phyloP scores from a whole-genome alignment of 2,797 vertebrate genomes.

The Phaenicophaeus curvirostris region DNA sequence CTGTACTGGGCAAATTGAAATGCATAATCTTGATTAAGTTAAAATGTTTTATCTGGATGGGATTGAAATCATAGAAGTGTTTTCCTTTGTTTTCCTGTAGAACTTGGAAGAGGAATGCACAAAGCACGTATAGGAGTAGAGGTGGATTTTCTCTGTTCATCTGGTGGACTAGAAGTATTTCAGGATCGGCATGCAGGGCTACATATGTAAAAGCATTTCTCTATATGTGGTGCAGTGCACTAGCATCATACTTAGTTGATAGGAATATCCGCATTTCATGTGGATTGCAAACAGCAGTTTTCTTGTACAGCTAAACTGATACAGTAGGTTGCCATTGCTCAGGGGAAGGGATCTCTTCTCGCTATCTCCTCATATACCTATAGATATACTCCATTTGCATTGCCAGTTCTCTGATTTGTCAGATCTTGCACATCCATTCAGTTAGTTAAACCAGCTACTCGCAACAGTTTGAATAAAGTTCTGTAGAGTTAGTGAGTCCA shows the following conservation, averaged over 20 bases:
- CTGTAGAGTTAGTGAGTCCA: not conserved
- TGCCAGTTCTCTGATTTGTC: not conserved
- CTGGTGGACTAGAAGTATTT: not conserved
- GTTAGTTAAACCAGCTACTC: not conserved
- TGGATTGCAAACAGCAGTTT: not conserved
- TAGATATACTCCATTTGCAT: not conserved
- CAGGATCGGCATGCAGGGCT: not conserved
- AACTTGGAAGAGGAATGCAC: not conserved
- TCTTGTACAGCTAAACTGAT: not conserved
- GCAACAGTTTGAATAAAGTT: not conserved
- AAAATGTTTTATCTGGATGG: not conserved
- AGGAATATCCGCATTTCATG: not conserved
- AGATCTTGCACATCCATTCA: not conserved
- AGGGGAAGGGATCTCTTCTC: not conserved
- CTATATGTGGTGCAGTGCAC: not conserved
- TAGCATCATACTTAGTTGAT: not conserved
- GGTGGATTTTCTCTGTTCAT: not conserved
- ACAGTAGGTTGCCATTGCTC: not conserved
- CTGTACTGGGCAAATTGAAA: not conserved
- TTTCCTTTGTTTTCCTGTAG: not conserved
- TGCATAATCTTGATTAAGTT: not conserved
- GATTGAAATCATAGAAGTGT: not conserved
- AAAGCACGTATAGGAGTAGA: not conserved
- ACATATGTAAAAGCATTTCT: not conserved
- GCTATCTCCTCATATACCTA: fast-evolving